Percentiles rank a stretch among this genome's conserved stretches.
Conservation (phyloP, 2,888 invertebrate species). For the Camptogramma bilineatum region DNA sequence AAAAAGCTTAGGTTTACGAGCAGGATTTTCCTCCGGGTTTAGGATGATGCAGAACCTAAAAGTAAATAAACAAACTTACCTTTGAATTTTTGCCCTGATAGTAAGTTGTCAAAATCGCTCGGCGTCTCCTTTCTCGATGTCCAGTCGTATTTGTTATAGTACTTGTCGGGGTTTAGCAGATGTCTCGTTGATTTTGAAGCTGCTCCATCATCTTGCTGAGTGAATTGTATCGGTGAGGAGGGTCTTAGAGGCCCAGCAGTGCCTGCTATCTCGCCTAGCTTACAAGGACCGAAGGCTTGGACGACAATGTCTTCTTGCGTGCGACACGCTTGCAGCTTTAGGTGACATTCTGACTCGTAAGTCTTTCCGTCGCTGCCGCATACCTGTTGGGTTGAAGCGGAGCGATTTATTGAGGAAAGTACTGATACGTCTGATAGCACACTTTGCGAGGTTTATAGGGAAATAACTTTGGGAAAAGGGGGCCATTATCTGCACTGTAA, state of each 20-base stretch:
- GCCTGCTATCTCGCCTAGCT: constrained; percentile 88
- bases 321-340: constrained; percentile 93
- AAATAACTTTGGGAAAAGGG: constrained; percentile 19
- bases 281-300: constrained; percentile 91
- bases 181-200: constrained; percentile 93
- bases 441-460: constrained; percentile 22
- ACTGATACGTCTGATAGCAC: constrained; percentile 19
- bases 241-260: constrained; percentile 91
- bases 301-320: constrained; percentile 92
- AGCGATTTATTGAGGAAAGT: constrained; percentile 32
- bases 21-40: background rate
- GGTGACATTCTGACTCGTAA: constrained; percentile 93
- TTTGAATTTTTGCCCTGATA: constrained; percentile 77
- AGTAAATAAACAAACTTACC: constrained; percentile 56
- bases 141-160: constrained; percentile 87
- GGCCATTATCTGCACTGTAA: constrained; percentile 1
- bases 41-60: background rate
- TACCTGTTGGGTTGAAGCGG: constrained; percentile 72
- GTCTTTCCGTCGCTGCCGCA: constrained; percentile 93
- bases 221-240: constrained; percentile 92
- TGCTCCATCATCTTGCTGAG: constrained; percentile 91
- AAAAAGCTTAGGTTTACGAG: background rate
- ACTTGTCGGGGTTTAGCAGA: constrained; percentile 89
- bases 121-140: constrained; percentile 80
- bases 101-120: constrained; percentile 74